Percentiles rank a stretch among this genome's conserved stretches.
phyloP scores from a whole-genome alignment of 2,797 vertebrate genomes.

The Spinus olivaceus region DNA sequence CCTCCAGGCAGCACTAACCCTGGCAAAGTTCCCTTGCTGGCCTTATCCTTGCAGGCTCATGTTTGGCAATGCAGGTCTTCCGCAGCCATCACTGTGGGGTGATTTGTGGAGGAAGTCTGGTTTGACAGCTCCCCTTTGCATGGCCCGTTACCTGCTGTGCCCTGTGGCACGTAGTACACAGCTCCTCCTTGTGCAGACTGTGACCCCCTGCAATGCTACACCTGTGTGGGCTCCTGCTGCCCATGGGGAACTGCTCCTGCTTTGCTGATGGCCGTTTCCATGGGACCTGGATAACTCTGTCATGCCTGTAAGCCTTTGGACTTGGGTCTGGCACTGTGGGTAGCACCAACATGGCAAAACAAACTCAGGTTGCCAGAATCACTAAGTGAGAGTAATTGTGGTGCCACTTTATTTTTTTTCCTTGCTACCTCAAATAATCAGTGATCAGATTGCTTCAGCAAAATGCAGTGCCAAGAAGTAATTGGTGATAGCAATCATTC shows the following conservation, averaged over 20 bases:
- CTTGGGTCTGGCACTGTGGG: accelerated
- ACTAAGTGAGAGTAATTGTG: not conserved
- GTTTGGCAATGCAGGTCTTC: not conserved
- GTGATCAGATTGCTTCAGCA: not conserved
- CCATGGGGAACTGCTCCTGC: accelerated
- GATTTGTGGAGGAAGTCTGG: not conserved
- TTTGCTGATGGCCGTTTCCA: not conserved
- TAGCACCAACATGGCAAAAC: not conserved
- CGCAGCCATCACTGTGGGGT: not conserved
- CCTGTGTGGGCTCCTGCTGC: not conserved
- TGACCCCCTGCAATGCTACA: accelerated
- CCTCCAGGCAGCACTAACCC: not conserved
- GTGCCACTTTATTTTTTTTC: not conserved
- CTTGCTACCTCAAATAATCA: not conserved
- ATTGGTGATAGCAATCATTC: not conserved
- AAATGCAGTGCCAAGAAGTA: not conserved
- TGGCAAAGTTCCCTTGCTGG: not conserved
- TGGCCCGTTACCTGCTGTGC: accelerated
- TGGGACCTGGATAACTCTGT: not conserved
- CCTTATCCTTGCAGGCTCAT: not conserved
- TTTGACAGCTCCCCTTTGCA: accelerated
- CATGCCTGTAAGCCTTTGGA: not conserved
- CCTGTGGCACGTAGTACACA: accelerated
- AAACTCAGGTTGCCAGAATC: not conserved
- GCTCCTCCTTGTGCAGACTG: not conserved